Percentiles rank a stretch among this genome's conserved stretches.
Conservation (phyloP, 1,140 invertebrate species). For the Nasonia longicornis region DNA sequence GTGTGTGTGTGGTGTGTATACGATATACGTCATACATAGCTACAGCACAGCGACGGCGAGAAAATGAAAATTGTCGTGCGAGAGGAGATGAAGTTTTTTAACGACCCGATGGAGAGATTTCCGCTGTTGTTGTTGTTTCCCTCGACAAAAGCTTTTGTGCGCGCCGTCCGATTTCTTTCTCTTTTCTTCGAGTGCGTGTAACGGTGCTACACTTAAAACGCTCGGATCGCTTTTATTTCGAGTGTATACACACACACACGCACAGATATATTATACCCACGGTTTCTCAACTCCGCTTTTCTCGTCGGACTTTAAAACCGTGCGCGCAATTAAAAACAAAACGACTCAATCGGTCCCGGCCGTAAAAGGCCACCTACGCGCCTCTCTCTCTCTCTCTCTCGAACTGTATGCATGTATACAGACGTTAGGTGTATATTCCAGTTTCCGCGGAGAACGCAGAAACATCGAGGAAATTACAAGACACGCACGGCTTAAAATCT, state of each 20-base stretch:
- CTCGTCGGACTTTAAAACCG: neutral
- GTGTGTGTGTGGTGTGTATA: neutral
- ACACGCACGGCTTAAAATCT: neutral
- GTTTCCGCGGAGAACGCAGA: neutral
- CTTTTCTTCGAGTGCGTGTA: neutral
- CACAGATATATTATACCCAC: neutral
- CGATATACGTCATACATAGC: neutral
- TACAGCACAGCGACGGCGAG: neutral
- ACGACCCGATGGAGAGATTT: constrained; percentile 3
- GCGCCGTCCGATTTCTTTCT: neutral
- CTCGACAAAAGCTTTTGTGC: constrained; percentile 1
- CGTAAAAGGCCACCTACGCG: neutral
- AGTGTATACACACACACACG: too few species aligned
- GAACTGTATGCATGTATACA: neutral
- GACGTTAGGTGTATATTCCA: neutral
- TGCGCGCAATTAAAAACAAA: neutral
- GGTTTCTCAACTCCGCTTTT: neutral
- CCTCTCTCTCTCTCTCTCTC: neutral
- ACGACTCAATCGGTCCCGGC: constrained; percentile 1
- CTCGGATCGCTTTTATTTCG: neutral
- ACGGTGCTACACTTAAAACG: neutral
- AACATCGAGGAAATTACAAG: neutral
- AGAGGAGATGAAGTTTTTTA: constrained; percentile 8
- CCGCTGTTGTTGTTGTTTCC: neutral
- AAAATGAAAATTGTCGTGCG: constrained; percentile 37